Percentiles rank a stretch among this genome's conserved stretches.
phyloP scores from a whole-genome alignment of 1,140 invertebrate species.

The Euura saliciscinereae region DNA sequence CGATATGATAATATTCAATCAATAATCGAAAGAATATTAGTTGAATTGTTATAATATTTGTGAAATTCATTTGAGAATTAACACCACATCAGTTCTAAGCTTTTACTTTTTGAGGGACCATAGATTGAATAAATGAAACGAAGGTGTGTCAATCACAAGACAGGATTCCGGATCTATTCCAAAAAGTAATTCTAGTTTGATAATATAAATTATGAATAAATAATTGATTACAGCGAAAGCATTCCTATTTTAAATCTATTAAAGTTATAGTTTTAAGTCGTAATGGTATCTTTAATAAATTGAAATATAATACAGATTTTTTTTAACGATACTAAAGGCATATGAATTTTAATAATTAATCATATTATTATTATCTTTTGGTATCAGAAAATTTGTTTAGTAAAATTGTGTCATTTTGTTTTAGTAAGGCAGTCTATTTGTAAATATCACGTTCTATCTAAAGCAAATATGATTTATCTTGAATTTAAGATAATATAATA shows the following conservation, averaged over 20 bases:
- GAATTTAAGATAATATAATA: neutral
- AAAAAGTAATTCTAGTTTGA: neutral
- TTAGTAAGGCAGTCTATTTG: conserved; percentile 7
- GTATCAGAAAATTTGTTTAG: too few species aligned
- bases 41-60: too few species aligned
- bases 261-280: neutral
- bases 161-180: neutral
- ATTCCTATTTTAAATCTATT: conserved; percentile 2
- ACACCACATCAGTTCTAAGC: too few species aligned
- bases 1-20: too few species aligned
- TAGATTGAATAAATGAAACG: too few species aligned
- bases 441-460: conserved; percentile 1
- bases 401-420: neutral
- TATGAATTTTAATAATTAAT: neutral
- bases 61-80: too few species aligned
- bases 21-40: too few species aligned
- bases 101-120: too few species aligned
- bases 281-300: neutral
- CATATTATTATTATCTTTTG: too few species aligned
- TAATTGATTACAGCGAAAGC: neutral
- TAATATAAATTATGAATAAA: neutral
- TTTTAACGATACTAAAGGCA: neutral
- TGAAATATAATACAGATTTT: neutral
- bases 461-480: conserved; percentile 3
- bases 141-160: too few species aligned